Conservation (phyloP, 2,888 invertebrate genomes). For the Lamellibrachia columna region DNA sequence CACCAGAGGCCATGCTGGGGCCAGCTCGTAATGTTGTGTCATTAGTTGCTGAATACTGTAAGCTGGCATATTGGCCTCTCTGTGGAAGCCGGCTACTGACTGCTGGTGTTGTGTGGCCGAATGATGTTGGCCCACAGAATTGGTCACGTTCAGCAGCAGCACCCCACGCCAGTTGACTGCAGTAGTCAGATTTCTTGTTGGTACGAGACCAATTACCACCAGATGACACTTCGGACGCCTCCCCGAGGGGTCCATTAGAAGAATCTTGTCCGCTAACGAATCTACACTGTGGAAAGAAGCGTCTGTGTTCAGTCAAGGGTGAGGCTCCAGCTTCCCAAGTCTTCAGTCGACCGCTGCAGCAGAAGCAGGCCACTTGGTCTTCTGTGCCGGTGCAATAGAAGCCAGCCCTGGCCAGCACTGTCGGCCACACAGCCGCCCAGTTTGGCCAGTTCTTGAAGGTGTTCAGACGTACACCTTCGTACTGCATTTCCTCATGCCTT, state of each 20-base stretch:
- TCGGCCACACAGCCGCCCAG: not conserved
- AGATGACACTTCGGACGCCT: not conserved
- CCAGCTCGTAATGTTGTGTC: not conserved
- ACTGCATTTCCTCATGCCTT: not conserved
- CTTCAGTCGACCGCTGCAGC: not conserved
- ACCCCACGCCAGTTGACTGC: not conserved
- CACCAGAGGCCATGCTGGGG: not conserved
- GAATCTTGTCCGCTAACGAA: not conserved
- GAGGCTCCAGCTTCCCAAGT: not conserved
- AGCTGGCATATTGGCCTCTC: no score
- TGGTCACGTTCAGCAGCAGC: not conserved
- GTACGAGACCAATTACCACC: not conserved
- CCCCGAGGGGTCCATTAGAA: not conserved
- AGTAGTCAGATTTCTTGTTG: not conserved
- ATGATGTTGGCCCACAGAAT: not conserved
- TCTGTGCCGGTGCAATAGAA: not conserved
- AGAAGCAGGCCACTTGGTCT: constrained; percentile 3
- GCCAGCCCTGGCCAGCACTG: not conserved
- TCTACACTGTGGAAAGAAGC: not conserved
- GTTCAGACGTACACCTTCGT: not conserved
- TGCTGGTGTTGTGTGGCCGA: not conserved
- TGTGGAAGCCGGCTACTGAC: no score
- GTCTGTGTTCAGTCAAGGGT: not conserved
- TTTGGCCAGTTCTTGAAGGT: not conserved
- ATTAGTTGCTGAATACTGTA: no score